These are phyloP conservation scores for Catamblyrhynchus diadema DNA, from an alignment of 2,797 vertebrate genomes.

Conservation along the genomic window DNA sequence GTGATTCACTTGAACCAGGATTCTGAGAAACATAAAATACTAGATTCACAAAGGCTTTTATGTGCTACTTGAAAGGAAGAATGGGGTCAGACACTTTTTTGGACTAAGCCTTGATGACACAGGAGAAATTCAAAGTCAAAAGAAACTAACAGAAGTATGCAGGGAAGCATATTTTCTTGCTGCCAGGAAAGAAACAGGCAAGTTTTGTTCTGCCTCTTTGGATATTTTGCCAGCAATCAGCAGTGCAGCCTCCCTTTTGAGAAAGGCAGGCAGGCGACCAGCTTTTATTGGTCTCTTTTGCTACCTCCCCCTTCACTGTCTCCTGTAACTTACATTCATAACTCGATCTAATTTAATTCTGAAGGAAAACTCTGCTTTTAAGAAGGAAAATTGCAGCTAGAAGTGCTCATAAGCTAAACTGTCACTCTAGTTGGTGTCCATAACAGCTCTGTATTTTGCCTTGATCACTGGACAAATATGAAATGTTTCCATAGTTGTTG, in stretches of 20 bases:
- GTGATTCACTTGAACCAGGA: not conserved
- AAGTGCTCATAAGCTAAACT: not conserved
- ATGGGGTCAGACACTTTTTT: not conserved
- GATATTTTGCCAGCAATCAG: not conserved
- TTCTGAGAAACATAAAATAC: not conserved
- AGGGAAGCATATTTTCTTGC: not conserved
- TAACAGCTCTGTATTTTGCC: not conserved
- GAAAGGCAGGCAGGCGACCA: not conserved
- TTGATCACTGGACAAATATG: not conserved
- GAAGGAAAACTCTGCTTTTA: not conserved
- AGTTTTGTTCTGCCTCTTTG: constrained; percentile 34
- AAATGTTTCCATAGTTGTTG: not conserved
- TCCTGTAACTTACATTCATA: not conserved
- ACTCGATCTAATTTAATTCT: not conserved
- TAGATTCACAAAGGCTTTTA: not conserved
- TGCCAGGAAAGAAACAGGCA: constrained; percentile 29
- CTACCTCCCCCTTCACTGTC: not conserved
- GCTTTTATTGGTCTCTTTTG: not conserved
- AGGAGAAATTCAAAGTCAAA: not conserved
- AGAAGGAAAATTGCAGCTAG: not conserved
- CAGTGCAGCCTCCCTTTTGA: not conserved
- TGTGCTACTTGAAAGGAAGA: not conserved
- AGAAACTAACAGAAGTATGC: not conserved
- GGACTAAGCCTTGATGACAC: not conserved
- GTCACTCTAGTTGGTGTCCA: not conserved